Evolutionary conservation across 2,797 vertebrate genomes (phyloP).

Genomic region (Petrocephalus schoutedeni): DNA sequence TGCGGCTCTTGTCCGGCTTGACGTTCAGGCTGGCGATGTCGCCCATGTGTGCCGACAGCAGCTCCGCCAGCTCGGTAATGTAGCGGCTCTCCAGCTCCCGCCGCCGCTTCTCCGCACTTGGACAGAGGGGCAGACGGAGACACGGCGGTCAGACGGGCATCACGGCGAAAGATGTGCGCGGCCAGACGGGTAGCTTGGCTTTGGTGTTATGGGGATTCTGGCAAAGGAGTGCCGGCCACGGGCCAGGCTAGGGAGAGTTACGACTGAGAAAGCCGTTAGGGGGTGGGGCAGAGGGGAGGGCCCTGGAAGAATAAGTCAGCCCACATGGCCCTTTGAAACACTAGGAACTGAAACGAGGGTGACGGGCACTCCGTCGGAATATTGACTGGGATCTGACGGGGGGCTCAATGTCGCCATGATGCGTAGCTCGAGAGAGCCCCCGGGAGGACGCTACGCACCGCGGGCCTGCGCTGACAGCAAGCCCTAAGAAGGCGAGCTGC

Average conservation of each 20-base stretch:
- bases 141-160: neutral
- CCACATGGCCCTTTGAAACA: neutral
- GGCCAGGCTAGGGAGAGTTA: neutral
- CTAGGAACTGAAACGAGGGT: neutral
- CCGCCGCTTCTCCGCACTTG: constrained; percentile 82
- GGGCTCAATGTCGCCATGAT: no score
- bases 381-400: neutral
- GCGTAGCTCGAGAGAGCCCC: neutral
- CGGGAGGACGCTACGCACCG: neutral
- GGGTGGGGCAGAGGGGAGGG: neutral
- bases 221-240: neutral
- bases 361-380: neutral
- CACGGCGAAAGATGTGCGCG: no score
- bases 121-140: neutral
- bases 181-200: neutral
- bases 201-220: neutral
- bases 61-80: constrained; percentile 87
- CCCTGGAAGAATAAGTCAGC: neutral
- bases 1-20: constrained; percentile 93
- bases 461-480: neutral
- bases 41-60: constrained; percentile 85
- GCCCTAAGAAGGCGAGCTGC: neutral
- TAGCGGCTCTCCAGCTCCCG: constrained; percentile 89
- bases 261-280: neutral
- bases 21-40: constrained; percentile 86